phyloP scores from a whole-genome alignment of 2,888 invertebrate genomes.

The Pseudococcus longispinus region DNA sequence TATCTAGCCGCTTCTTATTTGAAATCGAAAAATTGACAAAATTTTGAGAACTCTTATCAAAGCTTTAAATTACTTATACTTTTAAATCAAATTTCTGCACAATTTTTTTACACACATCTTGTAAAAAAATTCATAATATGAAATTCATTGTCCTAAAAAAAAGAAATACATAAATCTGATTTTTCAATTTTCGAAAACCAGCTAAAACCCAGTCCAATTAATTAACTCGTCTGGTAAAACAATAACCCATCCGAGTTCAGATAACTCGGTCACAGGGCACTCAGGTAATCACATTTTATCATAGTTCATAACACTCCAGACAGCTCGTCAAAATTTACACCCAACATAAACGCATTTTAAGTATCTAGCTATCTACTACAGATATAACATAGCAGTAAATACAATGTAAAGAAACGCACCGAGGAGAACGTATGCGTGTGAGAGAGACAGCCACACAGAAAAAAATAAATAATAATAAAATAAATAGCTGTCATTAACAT shows the following conservation, averaged over 20 bases:
- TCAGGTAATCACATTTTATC: slow-evolving; percentile 2
- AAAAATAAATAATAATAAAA: slow-evolving; percentile 38
- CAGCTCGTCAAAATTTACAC: slow-evolving; percentile 12
- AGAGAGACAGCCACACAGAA: background rate
- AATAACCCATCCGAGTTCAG: background rate
- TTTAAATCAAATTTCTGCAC: background rate
- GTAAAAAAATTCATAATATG: too few relatives aligned
- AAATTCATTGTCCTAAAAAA: too few relatives aligned
- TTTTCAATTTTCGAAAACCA: too few relatives aligned
- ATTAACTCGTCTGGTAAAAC: background rate
- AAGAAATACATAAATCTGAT: background rate
- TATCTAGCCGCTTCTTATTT: too few relatives aligned
- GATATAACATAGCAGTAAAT: too few relatives aligned
- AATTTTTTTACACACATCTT: background rate
- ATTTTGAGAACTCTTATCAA: too few relatives aligned
- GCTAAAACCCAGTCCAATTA: background rate
- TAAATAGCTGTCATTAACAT: slow-evolving; percentile 48
- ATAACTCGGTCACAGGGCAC: background rate
- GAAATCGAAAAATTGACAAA: too few relatives aligned
- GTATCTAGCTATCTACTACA: background rate
- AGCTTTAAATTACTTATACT: background rate
- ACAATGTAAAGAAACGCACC: background rate
- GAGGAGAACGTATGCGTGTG: too few relatives aligned
- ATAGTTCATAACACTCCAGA: background rate
- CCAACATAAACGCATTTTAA: slow-evolving; percentile 8